A percentile compares a stretch with the other conserved stretches of the same genome.
phyloP scores from a whole-genome alignment of 92 coral and sea anemone species.

The Bergia sp. region DNA sequence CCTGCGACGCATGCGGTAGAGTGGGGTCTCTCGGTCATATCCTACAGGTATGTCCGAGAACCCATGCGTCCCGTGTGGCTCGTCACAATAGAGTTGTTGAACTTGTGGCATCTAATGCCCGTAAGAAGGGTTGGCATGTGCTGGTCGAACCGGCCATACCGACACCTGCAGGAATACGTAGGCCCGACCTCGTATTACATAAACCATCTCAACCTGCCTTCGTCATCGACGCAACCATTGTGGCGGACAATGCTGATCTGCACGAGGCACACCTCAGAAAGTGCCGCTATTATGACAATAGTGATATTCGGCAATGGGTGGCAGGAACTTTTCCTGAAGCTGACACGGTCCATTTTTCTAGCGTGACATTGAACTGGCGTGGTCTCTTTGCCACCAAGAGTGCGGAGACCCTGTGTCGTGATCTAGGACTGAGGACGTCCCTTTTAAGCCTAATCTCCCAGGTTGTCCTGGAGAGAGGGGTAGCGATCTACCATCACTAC shows the following conservation, averaged over 20 bases:
- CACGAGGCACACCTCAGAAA: background rate
- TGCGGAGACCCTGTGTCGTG: background rate
- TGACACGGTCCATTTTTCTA: background rate
- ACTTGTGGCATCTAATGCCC: background rate
- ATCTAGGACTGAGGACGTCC: background rate
- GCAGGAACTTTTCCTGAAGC: background rate
- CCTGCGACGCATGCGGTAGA: conserved; percentile 40
- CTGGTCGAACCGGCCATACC: conserved; percentile 47
- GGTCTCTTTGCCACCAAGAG: background rate
- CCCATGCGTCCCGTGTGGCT: conserved; percentile 28
- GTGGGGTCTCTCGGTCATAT: conserved; percentile 48
- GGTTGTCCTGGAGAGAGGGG: conserved; percentile 28
- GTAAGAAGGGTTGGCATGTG: background rate
- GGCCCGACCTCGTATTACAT: conserved; percentile 39
- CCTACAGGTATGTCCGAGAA: conserved; percentile 43
- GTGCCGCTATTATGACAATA: background rate
- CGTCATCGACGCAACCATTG: conserved; percentile 25
- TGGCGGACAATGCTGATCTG: conserved; percentile 44
- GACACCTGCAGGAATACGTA: conserved; percentile 41
- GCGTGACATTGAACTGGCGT: conserved; percentile 15
- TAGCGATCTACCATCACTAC: background rate
- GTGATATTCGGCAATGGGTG: background rate
- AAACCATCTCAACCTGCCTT: background rate
- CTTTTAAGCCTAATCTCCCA: conserved; percentile 24
- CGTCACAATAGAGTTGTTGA: conserved; percentile 27